phyloP scores from a whole-genome alignment of 2,797 vertebrate genomes.

The Morus bassanus region DNA sequence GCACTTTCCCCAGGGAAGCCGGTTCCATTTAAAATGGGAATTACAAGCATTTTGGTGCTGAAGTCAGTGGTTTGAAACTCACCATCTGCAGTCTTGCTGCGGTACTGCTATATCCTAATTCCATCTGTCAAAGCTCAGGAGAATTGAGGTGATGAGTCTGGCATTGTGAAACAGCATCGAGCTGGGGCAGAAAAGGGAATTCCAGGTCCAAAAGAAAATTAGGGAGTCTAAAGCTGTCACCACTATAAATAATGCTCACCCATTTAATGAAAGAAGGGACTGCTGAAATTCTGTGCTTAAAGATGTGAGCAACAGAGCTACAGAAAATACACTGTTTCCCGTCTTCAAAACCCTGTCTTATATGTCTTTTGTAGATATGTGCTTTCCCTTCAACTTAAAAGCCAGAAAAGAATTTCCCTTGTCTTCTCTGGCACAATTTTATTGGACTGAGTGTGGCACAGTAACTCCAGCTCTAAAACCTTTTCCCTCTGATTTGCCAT shows the following conservation, averaged over 20 bases:
- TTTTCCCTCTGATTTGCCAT: background rate
- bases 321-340: background rate
- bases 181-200: background rate
- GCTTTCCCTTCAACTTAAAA: background rate
- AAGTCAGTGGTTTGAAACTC: conserved; percentile 23
- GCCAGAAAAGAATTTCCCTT: background rate
- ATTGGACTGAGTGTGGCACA: background rate
- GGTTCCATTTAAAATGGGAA: background rate
- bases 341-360: background rate
- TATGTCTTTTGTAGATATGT: background rate
- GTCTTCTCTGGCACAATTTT: background rate
- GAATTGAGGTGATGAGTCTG: background rate
- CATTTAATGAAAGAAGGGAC: background rate
- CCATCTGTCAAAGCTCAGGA: conserved; percentile 36
- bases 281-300: background rate
- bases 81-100: conserved; percentile 37
- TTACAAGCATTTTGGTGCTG: background rate
- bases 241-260: background rate
- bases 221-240: background rate
- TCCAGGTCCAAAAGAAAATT: background rate
- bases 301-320: background rate
- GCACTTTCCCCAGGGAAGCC: background rate
- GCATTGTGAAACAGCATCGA: background rate
- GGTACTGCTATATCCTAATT: conserved; percentile 27
- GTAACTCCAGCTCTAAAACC: background rate